Base-by-base conservation (phyloP, 2,113 vertebrate genomes). In the Hyperopisus bebe region DNA sequence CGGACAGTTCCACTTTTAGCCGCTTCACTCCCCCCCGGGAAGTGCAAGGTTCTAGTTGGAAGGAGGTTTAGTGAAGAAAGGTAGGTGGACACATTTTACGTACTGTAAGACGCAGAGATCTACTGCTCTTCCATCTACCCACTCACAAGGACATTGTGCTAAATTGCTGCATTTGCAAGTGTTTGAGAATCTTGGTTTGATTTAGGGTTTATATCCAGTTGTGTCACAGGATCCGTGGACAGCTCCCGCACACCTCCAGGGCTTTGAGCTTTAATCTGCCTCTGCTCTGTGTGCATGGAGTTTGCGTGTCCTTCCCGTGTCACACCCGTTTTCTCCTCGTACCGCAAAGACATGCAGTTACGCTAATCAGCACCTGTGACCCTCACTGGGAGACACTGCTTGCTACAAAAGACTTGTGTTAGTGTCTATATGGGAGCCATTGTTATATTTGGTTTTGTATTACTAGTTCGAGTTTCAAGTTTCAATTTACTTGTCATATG, bases 1-100 rank as follows among this genome's bases (percentile, higher is more conserved):
- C 96, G 98, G 66, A 99, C 98, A 0, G 98, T 99, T 2, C 98
- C 98, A 90, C 96, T 99, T 35, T 95, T 99, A 39, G 96, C 96
- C 42, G 98, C 98, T 15, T 99, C 98, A 93, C 96, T 99, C 2
- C 97, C 98, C n/a, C 94, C 95, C 88, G 97, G 96, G 53, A 98
- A 98, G 92, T 99, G 97, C 93, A 97, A 96, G 89, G 96, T 99
- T 47, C 95, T 98, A 88, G 94, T 98, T 88, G 98, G 98, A 84
- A 95, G 97, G 87, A 96, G 97, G 91, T 99, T 99, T 92, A 97
- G 92, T 90, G 98, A 99, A 92, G 98, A 98, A 87, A 97, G 97
- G 98, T 99, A 93, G 95, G 93, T 42, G 35, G 74, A 74, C n/a
- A 0, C 1, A 27, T 8, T 47, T 58, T 84, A 3, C 27, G 7